Evolutionary conservation across 2,888 invertebrate genomes (phyloP).

Genomic region (Glyphotaelius pellucidus): DNA sequence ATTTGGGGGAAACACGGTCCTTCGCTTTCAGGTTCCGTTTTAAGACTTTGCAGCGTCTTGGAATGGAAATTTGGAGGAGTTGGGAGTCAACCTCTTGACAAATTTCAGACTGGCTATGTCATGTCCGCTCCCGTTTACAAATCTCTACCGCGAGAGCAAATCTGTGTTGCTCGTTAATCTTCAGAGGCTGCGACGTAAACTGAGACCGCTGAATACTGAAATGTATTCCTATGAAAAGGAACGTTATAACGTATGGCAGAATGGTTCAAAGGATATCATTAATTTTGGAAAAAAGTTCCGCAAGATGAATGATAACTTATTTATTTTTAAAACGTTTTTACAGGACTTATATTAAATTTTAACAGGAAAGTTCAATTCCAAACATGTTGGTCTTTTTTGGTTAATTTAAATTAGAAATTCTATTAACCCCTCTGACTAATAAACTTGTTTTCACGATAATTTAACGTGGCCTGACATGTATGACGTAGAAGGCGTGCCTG

Average conservation of each 20-base stretch:
- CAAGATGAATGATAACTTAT: neutral
- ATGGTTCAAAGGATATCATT: neutral
- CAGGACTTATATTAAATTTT: no score
- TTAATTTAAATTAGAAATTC: no score
- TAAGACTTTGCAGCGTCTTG: neutral
- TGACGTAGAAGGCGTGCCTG: no score
- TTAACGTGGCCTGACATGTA: no score
- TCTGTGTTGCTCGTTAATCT: constrained; percentile 40
- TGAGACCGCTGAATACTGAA: neutral
- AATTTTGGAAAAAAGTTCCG: neutral
- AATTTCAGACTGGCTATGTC: constrained; percentile 12
- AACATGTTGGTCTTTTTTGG: neutral
- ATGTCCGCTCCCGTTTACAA: constrained; percentile 27
- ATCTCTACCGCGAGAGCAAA: constrained; percentile 30
- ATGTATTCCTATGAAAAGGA: neutral
- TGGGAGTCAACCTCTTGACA: constrained; percentile 11
- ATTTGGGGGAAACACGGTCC: neutral
- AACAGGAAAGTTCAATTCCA: no score
- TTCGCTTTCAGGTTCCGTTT: neutral
- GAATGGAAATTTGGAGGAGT: neutral
- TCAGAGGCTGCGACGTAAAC: neutral
- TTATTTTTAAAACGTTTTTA: neutral
- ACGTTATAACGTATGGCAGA: neutral
- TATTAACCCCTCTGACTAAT: no score
- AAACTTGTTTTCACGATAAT: no score